Conservation (phyloP, 53 echinoderm and acorn worm species). For the Mesocentrotus franciscanus region DNA sequence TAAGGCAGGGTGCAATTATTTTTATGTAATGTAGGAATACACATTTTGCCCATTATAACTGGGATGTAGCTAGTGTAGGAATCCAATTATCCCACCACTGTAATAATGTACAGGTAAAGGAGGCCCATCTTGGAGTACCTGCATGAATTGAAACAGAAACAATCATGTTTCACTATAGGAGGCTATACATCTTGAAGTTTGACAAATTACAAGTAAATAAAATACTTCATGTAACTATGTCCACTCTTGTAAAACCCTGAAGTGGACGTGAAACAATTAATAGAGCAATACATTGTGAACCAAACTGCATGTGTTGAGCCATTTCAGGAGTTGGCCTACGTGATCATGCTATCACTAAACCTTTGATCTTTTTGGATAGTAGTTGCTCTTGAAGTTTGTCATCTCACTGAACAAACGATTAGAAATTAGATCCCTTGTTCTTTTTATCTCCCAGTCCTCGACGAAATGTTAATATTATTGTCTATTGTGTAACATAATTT, state of each 20-base stretch:
- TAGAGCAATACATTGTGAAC: not conserved
- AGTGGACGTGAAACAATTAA: too few relatives aligned
- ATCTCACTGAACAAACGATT: not conserved
- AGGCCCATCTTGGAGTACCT: too few relatives aligned
- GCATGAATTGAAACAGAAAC: not conserved
- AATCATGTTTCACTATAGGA: not conserved
- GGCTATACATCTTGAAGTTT: not conserved
- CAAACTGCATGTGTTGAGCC: not conserved
- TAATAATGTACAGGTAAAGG: too few relatives aligned
- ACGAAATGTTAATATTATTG: constrained; percentile 11
- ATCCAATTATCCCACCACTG: too few relatives aligned
- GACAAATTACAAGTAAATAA: not conserved
- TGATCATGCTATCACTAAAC: not conserved
- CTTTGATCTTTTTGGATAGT: not conserved
- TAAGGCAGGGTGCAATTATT: too few relatives aligned
- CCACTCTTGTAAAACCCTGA: too few relatives aligned
- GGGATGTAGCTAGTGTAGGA: too few relatives aligned
- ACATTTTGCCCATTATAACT: too few relatives aligned
- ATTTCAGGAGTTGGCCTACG: not conserved
- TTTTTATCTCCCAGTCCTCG: not conserved
- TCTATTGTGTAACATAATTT: not conserved
- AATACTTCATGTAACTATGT: not conserved
- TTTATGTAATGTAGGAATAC: too few relatives aligned
- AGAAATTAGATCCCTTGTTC: not conserved
- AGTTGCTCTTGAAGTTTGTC: not conserved